Base-by-base conservation (phyloP, 2,113 vertebrate genomes). In the Climacteris rufus region DNA sequence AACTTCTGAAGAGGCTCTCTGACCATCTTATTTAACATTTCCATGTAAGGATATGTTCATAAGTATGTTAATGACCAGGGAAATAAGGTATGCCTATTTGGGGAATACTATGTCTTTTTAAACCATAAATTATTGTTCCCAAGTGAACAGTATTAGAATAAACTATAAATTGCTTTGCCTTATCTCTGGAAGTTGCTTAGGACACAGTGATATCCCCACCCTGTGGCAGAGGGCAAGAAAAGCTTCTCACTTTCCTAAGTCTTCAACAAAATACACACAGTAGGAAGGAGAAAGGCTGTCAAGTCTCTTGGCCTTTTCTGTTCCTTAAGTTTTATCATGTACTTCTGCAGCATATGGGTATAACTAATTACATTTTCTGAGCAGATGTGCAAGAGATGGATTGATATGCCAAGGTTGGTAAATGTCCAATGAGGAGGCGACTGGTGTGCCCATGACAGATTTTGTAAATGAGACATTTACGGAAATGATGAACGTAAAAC, bases 331-430 rank as follows among this genome's bases (percentile, higher is more conserved):
- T 94, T 96, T 95, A 84, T 77, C 86, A 56, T 91, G 77, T 68
- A 60, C 8, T 88, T 90, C 95, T 72, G 92, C 83, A 95, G 87
- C 92, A 97, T 97, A 95, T 97, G 88, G 79, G 31, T 66, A 52
- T 75, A 95, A 91, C 89, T 97, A 96, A 95, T 93, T 94, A 61
- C 85, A 76, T 95, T 90, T 90, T 79, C 49, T 84, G 83, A 95
- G 91, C 94, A 97, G 96, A 97, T 96, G 83, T 96, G 96, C 76
- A 87, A 88, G 94, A 87, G 84, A 92, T 78, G 63, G 94, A 95
- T 97, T 96, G 88, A 90, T 92, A 92, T 93, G 83, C 92, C 83
- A 97, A 95, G 56, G 52, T 50, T 97, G 89, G 90, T 94, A 96
- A 87, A 87, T 83, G 91, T 95, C 90, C 94, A 96, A 75, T 65